Base-by-base conservation (phyloP, 2,797 vertebrate genomes). In the Pyrocephalus nanus region DNA sequence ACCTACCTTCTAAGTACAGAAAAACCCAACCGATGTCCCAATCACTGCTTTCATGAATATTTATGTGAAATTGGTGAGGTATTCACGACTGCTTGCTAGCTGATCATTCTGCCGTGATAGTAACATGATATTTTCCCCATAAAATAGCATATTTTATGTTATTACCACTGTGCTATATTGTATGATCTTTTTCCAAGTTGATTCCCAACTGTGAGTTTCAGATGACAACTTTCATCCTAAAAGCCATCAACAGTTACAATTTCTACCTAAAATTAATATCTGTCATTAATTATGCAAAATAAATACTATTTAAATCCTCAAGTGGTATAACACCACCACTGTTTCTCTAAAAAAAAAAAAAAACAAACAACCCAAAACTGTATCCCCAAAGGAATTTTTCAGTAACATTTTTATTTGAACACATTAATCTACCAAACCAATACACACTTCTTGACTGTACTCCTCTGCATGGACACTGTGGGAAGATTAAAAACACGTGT, bases 381-480 rank as follows among this genome's bases (percentile, higher is more conserved):
- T 34, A 80, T 5, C 25, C 38, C 42, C 15, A 71, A 74, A 71
- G 22, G 29, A 90, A 36, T 5, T 19, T 89, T 83, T 74, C 42
- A 0, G 12, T 45, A 79, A 25, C 61, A 23, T 66, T 88, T 93
- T 94, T 83, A 45, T 87, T 84, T 88, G 81, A 94, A 90, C 55
- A 83, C 4, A 9, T 91, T 83, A 74, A 84, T 93, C 75, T 70
- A 72, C 75, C 75, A 67, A 93, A 65, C 43, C 36, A 71, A 83
- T 40, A 62, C 25, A 74, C 23, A n/a, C 7, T 75, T 79, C 69
- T 90, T 90, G 47, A 72, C 78, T 94, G 77, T 40, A 94, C 86
- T 95, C 94, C 94, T 96, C 93, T 96, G 86, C 89, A 88, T 15
- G 89, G 95, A 92, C 95, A 95, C 70, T 94, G 96, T 96, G 95